Conservation (phyloP, 2,113 vertebrate genomes). For the Oostethus manadensis region DNA sequence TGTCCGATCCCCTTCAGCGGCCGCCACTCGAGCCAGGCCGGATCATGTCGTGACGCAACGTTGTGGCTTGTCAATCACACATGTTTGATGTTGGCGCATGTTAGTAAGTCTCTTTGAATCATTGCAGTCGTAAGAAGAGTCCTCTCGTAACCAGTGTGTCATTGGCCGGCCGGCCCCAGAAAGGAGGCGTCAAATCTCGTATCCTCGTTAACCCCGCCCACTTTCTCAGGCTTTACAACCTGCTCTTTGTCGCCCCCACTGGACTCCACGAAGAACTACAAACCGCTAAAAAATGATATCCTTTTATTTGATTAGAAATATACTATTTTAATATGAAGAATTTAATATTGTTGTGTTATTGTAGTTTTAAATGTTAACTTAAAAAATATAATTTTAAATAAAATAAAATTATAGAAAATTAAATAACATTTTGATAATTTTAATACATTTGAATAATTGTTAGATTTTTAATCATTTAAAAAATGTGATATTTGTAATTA, state of each 20-base stretch:
- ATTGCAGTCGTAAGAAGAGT: constrained; percentile 30
- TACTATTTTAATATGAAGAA: too few relatives aligned
- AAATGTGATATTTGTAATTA: too few relatives aligned
- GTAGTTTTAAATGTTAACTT: too few relatives aligned
- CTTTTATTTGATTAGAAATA: too few relatives aligned
- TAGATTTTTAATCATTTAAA: too few relatives aligned
- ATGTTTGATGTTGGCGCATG: constrained; percentile 2
- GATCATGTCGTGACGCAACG: constrained; percentile 33
- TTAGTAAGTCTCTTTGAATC: constrained; percentile 1
- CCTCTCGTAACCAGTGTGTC: constrained; percentile 17
- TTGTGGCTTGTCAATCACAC: constrained; percentile 9
- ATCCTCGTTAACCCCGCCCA: constrained; percentile 48
- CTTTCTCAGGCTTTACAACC: constrained; percentile 8
- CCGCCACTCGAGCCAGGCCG: constrained; percentile 34
- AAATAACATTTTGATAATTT: too few relatives aligned
- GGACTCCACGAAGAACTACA: neutral
- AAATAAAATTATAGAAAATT: too few relatives aligned
- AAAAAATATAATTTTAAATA: too few relatives aligned
- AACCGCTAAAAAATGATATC: too few relatives aligned
- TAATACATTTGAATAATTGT: too few relatives aligned
- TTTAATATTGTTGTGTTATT: too few relatives aligned
- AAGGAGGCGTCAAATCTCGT: constrained; percentile 48
- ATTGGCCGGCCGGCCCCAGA: constrained; percentile 34
- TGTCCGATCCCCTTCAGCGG: constrained; percentile 19
- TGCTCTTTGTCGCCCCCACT: constrained; percentile 32